Conservation (phyloP, 2,797 vertebrate species). For the Anguilla pacifica region DNA sequence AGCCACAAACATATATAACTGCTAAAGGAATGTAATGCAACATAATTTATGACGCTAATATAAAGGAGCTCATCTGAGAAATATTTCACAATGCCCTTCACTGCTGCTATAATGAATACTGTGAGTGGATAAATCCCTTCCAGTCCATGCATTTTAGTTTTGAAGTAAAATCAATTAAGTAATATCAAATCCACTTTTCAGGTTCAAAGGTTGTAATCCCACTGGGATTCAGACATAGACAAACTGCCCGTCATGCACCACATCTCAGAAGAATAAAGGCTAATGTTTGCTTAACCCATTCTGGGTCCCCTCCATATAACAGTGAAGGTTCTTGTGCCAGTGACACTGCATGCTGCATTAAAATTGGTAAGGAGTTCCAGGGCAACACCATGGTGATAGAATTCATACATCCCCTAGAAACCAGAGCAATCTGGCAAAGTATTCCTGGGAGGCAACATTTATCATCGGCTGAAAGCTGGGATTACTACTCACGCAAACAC, state of each 20-base stretch:
- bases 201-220: slow-evolving; percentile 37
- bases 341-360: slow-evolving; percentile 63
- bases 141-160: background rate
- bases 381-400: slow-evolving; percentile 75
- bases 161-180: background rate
- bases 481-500: background rate
- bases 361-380: slow-evolving; percentile 54
- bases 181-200: background rate
- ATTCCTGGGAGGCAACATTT: background rate
- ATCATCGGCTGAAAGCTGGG: background rate
- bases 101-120: slow-evolving; percentile 3
- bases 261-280: background rate
- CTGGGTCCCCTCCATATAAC: background rate
- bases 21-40: background rate
- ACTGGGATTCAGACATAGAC: background rate
- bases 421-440: slow-evolving; percentile 29
- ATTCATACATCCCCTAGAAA: slow-evolving; percentile 53
- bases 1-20: background rate
- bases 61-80: background rate
- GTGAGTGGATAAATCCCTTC: background rate
- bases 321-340: slow-evolving; percentile 45
- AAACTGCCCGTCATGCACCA: background rate
- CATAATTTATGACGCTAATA: background rate
- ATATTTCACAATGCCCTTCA: background rate
- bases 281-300: background rate